These are phyloP conservation scores for Drosophila diplacantha DNA, from an alignment of 2,888 invertebrate species.

Conservation along the genomic window DNA sequence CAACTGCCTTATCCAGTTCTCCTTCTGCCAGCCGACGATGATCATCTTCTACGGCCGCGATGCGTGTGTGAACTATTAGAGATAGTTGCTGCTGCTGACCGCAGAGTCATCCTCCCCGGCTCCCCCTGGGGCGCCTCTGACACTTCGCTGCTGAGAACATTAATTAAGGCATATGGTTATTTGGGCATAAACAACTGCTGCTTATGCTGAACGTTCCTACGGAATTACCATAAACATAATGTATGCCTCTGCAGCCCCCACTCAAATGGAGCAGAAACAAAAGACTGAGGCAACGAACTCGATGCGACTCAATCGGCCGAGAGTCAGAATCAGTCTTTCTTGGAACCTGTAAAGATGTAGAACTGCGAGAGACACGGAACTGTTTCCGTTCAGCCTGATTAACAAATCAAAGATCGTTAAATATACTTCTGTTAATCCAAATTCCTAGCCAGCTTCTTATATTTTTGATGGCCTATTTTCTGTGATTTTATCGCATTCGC, in stretches of 20 bases:
- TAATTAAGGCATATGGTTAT: slow-evolving; percentile 24
- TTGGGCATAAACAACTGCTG: slow-evolving; percentile 25
- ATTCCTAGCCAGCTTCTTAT: slow-evolving; percentile 29
- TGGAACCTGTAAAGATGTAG: slow-evolving; percentile 36
- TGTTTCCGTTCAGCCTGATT: slow-evolving; percentile 25
- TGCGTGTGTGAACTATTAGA: slow-evolving; percentile 44
- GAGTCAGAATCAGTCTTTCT: slow-evolving; percentile 49
- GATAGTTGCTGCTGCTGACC: slow-evolving; percentile 15
- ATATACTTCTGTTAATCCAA: slow-evolving; percentile 27
- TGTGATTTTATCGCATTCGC: slow-evolving; percentile 32
- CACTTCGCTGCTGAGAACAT: slow-evolving; percentile 18
- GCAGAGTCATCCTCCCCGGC: slow-evolving; percentile 2
- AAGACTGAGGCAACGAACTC: slow-evolving; percentile 39
- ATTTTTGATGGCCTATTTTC: slow-evolving; percentile 43
- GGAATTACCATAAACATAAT: slow-evolving; percentile 60
- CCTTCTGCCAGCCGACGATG: slow-evolving; percentile 17
- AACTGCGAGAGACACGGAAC: slow-evolving; percentile 34
- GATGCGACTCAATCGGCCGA: slow-evolving; percentile 9
- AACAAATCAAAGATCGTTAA: slow-evolving; percentile 24
- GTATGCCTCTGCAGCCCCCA: slow-evolving; percentile 29
- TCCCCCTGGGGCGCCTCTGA: slow-evolving; percentile 15
- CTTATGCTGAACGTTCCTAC: slow-evolving; percentile 15
- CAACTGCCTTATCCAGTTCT: slow-evolving; percentile 46
- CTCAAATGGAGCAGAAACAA: slow-evolving; percentile 22
- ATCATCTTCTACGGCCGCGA: slow-evolving; percentile 12